Percentiles rank a stretch among this genome's conserved stretches.
These are phyloP conservation scores for Parochlus steinenii DNA, from an alignment of 2,888 invertebrate genomes.

Conservation along the genomic window DNA sequence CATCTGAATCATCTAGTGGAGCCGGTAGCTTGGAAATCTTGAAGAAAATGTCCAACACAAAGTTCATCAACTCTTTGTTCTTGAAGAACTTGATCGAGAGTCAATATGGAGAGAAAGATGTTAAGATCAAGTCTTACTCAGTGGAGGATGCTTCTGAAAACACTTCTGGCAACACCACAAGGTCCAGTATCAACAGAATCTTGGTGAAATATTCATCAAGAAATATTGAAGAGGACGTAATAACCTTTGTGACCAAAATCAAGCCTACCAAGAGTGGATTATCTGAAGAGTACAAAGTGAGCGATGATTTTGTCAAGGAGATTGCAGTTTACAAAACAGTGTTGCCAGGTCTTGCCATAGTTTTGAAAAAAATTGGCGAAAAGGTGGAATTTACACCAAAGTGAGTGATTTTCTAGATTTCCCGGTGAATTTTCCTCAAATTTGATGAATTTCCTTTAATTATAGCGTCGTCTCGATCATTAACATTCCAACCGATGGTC, in stretches of 20 bases:
- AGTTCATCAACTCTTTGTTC: slow-evolving; percentile 15
- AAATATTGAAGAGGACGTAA: slow-evolving; percentile 5
- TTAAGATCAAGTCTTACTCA: slow-evolving; percentile 12
- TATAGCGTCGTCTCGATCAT: slow-evolving; percentile 10
- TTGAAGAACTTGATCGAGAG: slow-evolving; percentile 14
- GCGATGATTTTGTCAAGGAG: slow-evolving; percentile 13
- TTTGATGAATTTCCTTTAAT: not conserved
- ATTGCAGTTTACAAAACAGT: slow-evolving; percentile 12
- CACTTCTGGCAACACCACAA: slow-evolving; percentile 2
- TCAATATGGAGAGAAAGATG: slow-evolving; percentile 12
- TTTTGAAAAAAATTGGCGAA: slow-evolving; percentile 12
- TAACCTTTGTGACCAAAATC: slow-evolving; percentile 12
- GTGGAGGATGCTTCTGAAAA: slow-evolving; percentile 12
- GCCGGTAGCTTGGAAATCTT: too few species aligned
- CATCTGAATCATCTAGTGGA: too few species aligned
- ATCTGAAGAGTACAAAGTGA: slow-evolving; percentile 12
- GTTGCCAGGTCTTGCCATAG: slow-evolving; percentile 9
- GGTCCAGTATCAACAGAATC: slow-evolving; percentile 10
- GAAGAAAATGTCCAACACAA: slow-evolving; percentile 12
- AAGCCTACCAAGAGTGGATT: slow-evolving; percentile 13
- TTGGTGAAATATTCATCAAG: slow-evolving; percentile 13
- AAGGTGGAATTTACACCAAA: slow-evolving; percentile 14
- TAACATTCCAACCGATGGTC: slow-evolving; percentile 12
- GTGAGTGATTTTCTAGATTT: slow-evolving; percentile 9
- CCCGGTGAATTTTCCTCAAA: not conserved